Conservation (phyloP, 2,113 vertebrate genomes). For the Mugil cephalus region DNA sequence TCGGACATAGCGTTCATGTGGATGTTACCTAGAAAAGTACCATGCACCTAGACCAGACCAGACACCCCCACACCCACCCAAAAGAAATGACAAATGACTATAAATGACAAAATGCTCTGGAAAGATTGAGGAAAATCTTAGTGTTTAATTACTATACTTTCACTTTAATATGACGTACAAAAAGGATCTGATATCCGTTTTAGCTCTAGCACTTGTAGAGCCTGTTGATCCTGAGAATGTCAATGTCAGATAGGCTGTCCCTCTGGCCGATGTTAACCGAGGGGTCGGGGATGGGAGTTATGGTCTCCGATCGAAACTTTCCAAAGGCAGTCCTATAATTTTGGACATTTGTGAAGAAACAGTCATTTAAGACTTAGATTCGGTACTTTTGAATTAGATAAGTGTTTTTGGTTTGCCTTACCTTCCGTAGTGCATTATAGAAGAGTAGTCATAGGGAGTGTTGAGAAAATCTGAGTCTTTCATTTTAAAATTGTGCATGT, state of each 20-base stretch:
- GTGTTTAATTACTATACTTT: slow-evolving; percentile 22
- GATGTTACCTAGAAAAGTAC: too few relatives aligned
- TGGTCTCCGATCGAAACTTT: slow-evolving; percentile 3
- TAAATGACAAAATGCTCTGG: too few relatives aligned
- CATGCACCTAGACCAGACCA: too few relatives aligned
- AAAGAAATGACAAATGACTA: neutral
- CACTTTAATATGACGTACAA: neutral
- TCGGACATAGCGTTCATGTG: too few relatives aligned
- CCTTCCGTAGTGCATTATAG: slow-evolving; percentile 76
- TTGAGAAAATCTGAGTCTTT: slow-evolving; percentile 54
- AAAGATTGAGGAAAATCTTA: neutral
- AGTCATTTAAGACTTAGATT: too few relatives aligned
- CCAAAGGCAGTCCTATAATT: slow-evolving; percentile 68
- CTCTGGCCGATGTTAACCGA: slow-evolving; percentile 59
- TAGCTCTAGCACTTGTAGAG: slow-evolving; percentile 63
- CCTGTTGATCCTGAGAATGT: slow-evolving; percentile 70
- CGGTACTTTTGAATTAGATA: neutral
- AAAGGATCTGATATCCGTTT: fast-evolving
- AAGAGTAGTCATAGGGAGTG: slow-evolving; percentile 71
- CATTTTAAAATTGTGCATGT: slow-evolving; percentile 31
- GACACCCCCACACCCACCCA: too few relatives aligned
- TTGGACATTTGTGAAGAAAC: neutral
- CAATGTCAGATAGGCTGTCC: neutral
- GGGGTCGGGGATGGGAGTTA: slow-evolving; percentile 65
- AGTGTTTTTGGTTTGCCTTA: neutral